Base-by-base conservation (phyloP, 1,140 invertebrate species). In the Anastrepha ludens region DNA sequence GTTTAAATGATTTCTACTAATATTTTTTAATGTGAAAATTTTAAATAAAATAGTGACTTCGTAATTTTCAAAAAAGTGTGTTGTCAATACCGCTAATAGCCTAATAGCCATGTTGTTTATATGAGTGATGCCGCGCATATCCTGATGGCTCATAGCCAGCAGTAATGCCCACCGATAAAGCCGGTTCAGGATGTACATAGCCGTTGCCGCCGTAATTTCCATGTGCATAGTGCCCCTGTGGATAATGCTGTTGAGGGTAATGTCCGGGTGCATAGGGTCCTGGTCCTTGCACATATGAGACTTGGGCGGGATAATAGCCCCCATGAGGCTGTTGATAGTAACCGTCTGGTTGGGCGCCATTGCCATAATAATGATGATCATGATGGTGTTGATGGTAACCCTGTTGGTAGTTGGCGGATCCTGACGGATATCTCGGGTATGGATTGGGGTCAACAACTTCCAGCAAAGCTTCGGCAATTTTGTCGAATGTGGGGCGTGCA, bases 401-500 rank as follows among this genome's bases (percentile, higher is more conserved):
- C 81, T 90, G 90, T 47, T 91, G 89, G 41, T 47, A 91, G 90
- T 0, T 88, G 85, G 44, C 90, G 90, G 20, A 65, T 87, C 41
- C 59, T 65, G 59, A 1, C 11, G 78, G 78, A 88, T 86, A 70
- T 64, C 85, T 8, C 60, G 87, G n/a, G 59, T 65, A 58, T 39
- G 81, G 44, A 50, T 64, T 41, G 39, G 55, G 39, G 88, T 88
- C 88, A 0, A 92, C 55, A 1, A 81, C 87, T 13, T 89, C 88
- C 9, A 92, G 78, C 67, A 91, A 11, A 74, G 89, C 88, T 55
- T 90, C 88, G 1, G 89, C 91, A 15, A 92, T 90, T 81, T 90
- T 90, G 86, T 89, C 91, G 17, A 92, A 91, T 7, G 91, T 92
- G 9, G 91, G 91, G 17, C 89, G 89, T 0, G 88, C 87, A 9